phyloP scores from a whole-genome alignment of 2,797 vertebrate species.

The Chelonia mydas region DNA sequence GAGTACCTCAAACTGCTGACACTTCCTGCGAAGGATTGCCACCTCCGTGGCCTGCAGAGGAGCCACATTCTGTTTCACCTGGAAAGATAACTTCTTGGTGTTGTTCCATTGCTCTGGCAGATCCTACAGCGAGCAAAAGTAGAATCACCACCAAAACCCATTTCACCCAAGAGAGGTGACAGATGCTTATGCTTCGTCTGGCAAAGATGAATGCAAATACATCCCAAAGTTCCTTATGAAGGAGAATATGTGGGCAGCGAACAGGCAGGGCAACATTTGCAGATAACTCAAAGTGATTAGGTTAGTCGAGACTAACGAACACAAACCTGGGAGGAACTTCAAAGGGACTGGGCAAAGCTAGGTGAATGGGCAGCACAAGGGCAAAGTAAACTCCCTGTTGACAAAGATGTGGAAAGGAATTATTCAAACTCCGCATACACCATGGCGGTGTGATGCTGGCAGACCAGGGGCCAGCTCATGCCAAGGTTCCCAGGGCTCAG shows the following conservation, averaged over 20 bases:
- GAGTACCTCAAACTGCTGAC: conserved; percentile 79
- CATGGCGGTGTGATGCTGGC: too few relatives aligned
- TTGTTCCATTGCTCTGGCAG: conserved; percentile 78
- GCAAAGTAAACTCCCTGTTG: background rate
- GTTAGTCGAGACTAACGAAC: background rate
- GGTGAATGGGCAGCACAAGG: background rate
- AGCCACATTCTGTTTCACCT: conserved; percentile 67
- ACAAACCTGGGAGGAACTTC: too few relatives aligned
- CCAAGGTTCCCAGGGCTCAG: too few relatives aligned
- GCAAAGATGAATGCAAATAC: background rate
- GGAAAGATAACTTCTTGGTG: conserved; percentile 80
- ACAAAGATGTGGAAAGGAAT: background rate
- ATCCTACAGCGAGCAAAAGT: conserved; percentile 53
- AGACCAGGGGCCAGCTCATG: too few relatives aligned
- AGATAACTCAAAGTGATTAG: background rate
- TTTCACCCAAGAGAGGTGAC: too few relatives aligned
- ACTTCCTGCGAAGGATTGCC: conserved; percentile 66
- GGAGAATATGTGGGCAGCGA: background rate
- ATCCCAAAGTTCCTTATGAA: fast-evolving
- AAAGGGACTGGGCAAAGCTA: background rate
- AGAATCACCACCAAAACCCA: background rate
- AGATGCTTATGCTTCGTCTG: fast-evolving
- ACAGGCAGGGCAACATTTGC: background rate
- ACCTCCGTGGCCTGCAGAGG: conserved; percentile 80
- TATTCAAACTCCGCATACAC: background rate